Percentiles rank a stretch among this genome's conserved stretches.
phyloP scores from a whole-genome alignment of 2,888 invertebrate genomes.

The Myopa testacea region DNA sequence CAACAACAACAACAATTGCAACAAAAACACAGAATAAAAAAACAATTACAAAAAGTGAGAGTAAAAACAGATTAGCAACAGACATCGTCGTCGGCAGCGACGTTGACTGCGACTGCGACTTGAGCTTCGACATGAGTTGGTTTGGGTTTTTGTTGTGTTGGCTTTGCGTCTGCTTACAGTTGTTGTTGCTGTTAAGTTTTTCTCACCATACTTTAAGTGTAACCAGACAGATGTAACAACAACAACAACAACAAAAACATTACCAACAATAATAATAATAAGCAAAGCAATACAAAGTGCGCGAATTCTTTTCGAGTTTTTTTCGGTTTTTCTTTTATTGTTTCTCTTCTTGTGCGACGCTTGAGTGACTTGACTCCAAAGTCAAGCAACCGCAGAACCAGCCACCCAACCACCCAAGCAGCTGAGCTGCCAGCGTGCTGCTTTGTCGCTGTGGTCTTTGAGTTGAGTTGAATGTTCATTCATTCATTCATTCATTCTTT shows the following conservation, averaged over 20 bases:
- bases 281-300: background rate
- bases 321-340: background rate
- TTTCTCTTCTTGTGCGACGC: background rate
- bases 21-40: too few relatives aligned
- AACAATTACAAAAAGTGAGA: too few relatives aligned
- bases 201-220: background rate
- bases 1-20: too few relatives aligned
- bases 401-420: background rate
- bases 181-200: too few relatives aligned
- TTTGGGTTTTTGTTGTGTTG: too few relatives aligned
- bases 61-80: too few relatives aligned
- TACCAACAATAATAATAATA: background rate
- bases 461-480: background rate
- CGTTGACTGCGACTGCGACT: background rate
- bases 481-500: constrained; percentile 6
- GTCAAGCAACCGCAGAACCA: background rate
- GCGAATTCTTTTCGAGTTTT: too few relatives aligned
- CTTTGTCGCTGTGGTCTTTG: too few relatives aligned
- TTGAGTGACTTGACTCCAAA: background rate
- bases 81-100: too few relatives aligned
- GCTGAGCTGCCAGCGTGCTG: too few relatives aligned
- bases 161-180: too few relatives aligned
- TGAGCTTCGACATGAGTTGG: too few relatives aligned
- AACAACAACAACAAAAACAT: background rate
- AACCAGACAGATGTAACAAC: background rate